Percentiles rank a stretch among this genome's conserved stretches.
These are phyloP conservation scores for Ciconia nigra DNA, from an alignment of 2,797 vertebrate genomes.

Conservation along the genomic window DNA sequence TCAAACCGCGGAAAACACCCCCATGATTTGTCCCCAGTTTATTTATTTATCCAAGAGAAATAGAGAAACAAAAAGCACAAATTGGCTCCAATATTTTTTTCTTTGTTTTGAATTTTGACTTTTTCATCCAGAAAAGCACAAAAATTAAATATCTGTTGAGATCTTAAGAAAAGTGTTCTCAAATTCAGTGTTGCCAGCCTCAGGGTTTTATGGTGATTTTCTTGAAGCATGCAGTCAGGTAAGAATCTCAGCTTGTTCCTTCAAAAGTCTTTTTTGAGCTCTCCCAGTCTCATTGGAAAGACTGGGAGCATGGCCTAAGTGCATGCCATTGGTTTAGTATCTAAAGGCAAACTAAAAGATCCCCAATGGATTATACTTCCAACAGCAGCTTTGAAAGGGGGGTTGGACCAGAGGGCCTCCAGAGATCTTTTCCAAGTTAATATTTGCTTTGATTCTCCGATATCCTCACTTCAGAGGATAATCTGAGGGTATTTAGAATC, in stretches of 20 bases:
- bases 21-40: background rate
- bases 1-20: background rate
- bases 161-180: background rate
- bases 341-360: background rate
- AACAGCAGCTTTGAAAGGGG: background rate
- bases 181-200: background rate
- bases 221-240: background rate
- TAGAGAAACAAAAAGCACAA: background rate
- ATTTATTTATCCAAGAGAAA: background rate
- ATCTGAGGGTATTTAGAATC: background rate
- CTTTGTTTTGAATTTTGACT: background rate
- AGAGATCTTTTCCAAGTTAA: background rate
- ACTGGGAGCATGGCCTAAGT: background rate
- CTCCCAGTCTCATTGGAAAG: background rate
- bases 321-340: accelerated
- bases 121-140: background rate
- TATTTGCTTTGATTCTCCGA: background rate
- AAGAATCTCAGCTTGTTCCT: background rate
- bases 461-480: background rate
- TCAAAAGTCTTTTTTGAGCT: background rate
- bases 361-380: background rate
- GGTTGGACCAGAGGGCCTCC: background rate
- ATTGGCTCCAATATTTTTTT: background rate
- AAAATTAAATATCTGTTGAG: background rate
- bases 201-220: background rate